A percentile compares a stretch with the other conserved stretches of the same genome.
phyloP scores from a whole-genome alignment of 2,113 vertebrate genomes.

The Burhinus bistriatus region DNA sequence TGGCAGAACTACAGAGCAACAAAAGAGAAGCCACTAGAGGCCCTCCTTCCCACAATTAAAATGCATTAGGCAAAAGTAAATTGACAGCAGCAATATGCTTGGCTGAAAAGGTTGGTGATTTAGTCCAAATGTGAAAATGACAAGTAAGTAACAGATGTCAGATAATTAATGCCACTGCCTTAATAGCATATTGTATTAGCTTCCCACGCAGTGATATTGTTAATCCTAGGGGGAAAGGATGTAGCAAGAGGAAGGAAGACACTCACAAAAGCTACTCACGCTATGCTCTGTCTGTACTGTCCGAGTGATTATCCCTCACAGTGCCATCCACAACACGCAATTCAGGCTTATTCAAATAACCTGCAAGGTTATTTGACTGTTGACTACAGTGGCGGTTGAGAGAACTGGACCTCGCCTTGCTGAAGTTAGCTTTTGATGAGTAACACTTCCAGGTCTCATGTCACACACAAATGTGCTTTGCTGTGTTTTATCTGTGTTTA shows the following conservation, averaged over 20 bases:
- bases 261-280: neutral
- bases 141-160: neutral
- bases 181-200: neutral
- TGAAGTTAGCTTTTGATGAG: neutral
- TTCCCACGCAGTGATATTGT: neutral
- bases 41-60: neutral
- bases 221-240: neutral
- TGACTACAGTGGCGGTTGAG: neutral
- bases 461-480: neutral
- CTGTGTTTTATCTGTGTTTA: neutral
- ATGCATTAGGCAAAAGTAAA: neutral
- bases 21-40: neutral
- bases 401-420: neutral
- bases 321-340: neutral
- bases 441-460: neutral
- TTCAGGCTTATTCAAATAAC: neutral
- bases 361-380: neutral
- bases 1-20: conserved; percentile 6
- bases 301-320: neutral
- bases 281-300: too few species aligned
- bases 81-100: neutral
- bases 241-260: neutral
- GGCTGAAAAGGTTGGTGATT: neutral
- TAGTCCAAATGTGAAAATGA: neutral
- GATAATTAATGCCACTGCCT: neutral